Percentiles rank a stretch among this genome's conserved stretches.
phyloP scores from a whole-genome alignment of 1,140 invertebrate species.

The Zaprionus ghesquierei region DNA sequence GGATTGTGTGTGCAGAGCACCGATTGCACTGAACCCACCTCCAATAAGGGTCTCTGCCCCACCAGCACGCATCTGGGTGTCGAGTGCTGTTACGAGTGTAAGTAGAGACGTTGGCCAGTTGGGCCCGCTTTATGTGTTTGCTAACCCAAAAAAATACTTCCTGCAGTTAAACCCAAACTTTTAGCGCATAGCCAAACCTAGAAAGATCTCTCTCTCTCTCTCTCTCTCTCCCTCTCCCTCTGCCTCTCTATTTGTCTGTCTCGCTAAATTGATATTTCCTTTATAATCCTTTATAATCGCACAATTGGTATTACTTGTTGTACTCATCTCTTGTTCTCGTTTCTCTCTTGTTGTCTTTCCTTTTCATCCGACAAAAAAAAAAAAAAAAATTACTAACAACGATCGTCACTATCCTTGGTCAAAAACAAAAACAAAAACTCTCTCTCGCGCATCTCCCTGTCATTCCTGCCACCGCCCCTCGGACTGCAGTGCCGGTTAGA shows the following conservation, averaged over 20 bases:
- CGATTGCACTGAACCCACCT: conserved; percentile 68
- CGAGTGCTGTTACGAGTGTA: conserved; percentile 82
- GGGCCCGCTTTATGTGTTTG: neutral
- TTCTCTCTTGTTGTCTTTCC: conserved; percentile 7
- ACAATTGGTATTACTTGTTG: conserved; percentile 49
- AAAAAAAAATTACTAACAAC: conserved; percentile 39
- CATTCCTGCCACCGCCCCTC: conserved; percentile 13
- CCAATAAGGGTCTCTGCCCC: conserved; percentile 77
- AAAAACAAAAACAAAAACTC: no score
- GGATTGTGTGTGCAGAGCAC: conserved; percentile 71
- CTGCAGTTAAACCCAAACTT: conserved; percentile 39
- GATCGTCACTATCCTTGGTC: conserved; percentile 25
- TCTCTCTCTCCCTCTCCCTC: neutral
- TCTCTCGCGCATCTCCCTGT: neutral
- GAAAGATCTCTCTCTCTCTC: neutral
- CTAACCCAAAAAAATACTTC: conserved; percentile 4
- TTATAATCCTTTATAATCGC: neutral
- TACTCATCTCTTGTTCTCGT: conserved; percentile 39
- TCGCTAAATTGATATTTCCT: conserved; percentile 18
- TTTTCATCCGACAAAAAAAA: no score
- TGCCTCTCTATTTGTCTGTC: neutral
- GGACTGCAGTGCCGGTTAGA: conserved; percentile 66
- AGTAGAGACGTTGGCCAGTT: conserved; percentile 50
- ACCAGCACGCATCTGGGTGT: conserved; percentile 65
- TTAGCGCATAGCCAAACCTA: conserved; percentile 6